Base-by-base conservation (phyloP, 2,888 invertebrate species). In the Zeuzera pyrina region DNA sequence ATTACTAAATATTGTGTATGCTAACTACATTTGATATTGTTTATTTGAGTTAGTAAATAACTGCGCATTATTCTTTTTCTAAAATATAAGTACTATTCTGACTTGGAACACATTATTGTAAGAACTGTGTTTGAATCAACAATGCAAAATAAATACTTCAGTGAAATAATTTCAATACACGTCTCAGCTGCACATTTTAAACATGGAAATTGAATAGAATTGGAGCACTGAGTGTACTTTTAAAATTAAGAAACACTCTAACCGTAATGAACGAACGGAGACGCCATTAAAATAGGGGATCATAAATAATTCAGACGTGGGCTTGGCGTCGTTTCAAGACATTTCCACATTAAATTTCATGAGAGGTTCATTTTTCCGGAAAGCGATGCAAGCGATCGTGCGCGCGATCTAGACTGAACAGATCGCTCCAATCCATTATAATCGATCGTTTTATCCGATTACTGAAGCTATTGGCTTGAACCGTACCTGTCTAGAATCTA, bases 291-390 rank as follows among this genome's bases (percentile, higher is more conserved):
- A 81, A 78, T 77, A 72, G 71, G 71, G 57, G 57, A 61, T 71
- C 69, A 79, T 81, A 78, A 79, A 81, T 79, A 79, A 83, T 81
- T 78, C 81, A 81, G 56, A 49, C 64, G 57, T 55, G 56, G 78
- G 68, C 77, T 81, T 83, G 81, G 83, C 83, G 64, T 67, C 67
- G 77, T 73, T 81, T 81, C 81, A 83, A 79, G 77, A 76, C 69
- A 76, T 77, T 77, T 78, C 66, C 67, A 78, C 81, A 78, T 81
- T 74, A 79, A 81, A 77, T 81, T 83, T 81, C 79, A 81, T 78
- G 79, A 81, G 78, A 68, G 60, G 63, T 71, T 72, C 71, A 78
- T 77, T 79, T 83, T 79, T 81, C 74, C 69, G 63, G 57, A 55
- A 49, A 49, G n/a, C n/a, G 56, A 52, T 52, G 56, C 55, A 47